Base-by-base conservation (phyloP, 2,888 invertebrate genomes). In the Agonopterix heracliana region DNA sequence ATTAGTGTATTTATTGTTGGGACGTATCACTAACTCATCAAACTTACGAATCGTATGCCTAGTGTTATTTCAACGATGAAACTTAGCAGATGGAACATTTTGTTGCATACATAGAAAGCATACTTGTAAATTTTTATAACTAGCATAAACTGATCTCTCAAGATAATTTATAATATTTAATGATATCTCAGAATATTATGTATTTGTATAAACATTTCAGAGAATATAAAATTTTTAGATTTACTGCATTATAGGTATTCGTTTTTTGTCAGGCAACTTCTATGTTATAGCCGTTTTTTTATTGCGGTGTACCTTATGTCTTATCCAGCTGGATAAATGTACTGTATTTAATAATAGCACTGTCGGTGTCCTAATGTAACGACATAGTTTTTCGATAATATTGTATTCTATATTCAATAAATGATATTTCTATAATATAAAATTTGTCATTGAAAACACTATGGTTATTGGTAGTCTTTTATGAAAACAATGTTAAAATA, bases 131-230 rank as follows among this genome's bases (percentile, higher is more conserved):
- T 85, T 85, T 83, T 84, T 81, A 85, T 84, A 82, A 79, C 81
- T 87, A 87, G 83, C 78, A 74, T 85, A 80, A 83, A 85, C 85
- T 87, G 87, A 87, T 87, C 87, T 87, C 88, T 85, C 84, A 80
- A 77, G 80, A 81, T 86, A 81, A 81, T 85, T 85, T 87, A 76
- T 85, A 82, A 78, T 76, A 70, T 74, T 68, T 80, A 80, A 81
- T 74, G 67, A 78, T 86, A 81, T 85, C 78, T 82, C 83, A 78
- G 73, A 80, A 79, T 83, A 82, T 77, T 78, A 74, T 78, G 78
- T 81, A 80, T 82, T 77, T 84, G 82, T 84, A 81, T 79, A 83
- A 83, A 85, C 82, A 68, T 78, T 84, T 79, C 79, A 81, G 81
- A 81, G 68, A 76, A 82, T 49, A 81, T 81, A 80, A 75, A 26